A percentile compares a stretch with the other conserved stretches of the same genome.
Evolutionary conservation across 2,888 invertebrate species (phyloP).

Genomic region (Heteromurus nitidus): DNA sequence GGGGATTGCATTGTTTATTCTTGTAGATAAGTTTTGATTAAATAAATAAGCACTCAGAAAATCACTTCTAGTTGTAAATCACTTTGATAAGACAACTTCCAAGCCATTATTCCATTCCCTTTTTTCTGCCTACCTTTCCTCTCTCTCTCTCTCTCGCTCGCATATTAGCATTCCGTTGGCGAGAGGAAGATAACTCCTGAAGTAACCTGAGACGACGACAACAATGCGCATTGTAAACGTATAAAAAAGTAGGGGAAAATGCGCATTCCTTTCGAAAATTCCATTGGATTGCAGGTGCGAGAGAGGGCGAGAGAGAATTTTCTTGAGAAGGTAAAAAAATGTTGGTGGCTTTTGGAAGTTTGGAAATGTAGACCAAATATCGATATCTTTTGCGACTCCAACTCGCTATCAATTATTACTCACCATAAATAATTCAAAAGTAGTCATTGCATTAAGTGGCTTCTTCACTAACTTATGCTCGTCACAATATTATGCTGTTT

Average conservation of each 20-base stretch:
- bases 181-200: not conserved
- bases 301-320: too few relatives aligned
- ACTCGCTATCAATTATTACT: conserved; percentile 58
- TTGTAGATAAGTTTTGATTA: conserved; percentile 43
- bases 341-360: too few relatives aligned
- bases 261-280: not conserved
- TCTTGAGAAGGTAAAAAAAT: too few relatives aligned
- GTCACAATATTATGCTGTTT: too few relatives aligned
- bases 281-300: too few relatives aligned
- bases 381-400: conserved; percentile 35
- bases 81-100: conserved; percentile 44
- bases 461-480: conserved; percentile 45
- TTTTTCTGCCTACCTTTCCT: not conserved
- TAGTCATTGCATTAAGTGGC: conserved; percentile 54
- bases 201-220: too few relatives aligned
- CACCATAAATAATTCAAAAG: conserved; percentile 58
- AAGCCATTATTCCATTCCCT: conserved; percentile 2
- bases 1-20: conserved; percentile 58
- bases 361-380: conserved; percentile 50
- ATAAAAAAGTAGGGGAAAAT: not conserved
- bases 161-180: not conserved
- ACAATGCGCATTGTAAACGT: too few relatives aligned
- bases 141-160: not conserved
- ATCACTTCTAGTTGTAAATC: conserved; percentile 57
- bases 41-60: conserved; percentile 51